Percentiles rank a stretch among this genome's conserved stretches.
These are phyloP conservation scores for Physocephala rufipes DNA, from an alignment of 2,888 invertebrate species.

Conservation along the genomic window DNA sequence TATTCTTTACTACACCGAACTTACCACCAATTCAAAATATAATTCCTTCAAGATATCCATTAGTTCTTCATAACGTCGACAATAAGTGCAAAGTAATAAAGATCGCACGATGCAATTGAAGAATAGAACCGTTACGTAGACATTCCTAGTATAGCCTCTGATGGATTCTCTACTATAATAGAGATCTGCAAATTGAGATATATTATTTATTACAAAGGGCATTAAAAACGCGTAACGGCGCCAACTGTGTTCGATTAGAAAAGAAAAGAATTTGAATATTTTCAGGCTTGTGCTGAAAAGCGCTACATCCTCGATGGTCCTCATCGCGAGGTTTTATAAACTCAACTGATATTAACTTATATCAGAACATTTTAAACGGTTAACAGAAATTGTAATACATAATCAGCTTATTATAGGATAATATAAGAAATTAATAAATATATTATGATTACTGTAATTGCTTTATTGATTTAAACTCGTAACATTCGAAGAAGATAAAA, in stretches of 20 bases:
- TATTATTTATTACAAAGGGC: slow-evolving; percentile 49
- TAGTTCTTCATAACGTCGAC: slow-evolving; percentile 51
- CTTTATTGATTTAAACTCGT: too few relatives aligned
- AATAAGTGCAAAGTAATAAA: slow-evolving; percentile 48
- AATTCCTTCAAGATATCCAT: slow-evolving; percentile 48
- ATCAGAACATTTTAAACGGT: too few relatives aligned
- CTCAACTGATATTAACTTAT: too few relatives aligned
- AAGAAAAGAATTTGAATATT: slow-evolving; percentile 57
- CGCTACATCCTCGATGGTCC: slow-evolving; percentile 52
- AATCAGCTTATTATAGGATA: too few relatives aligned
- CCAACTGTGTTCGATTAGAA: slow-evolving; percentile 57
- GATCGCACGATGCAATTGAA: slow-evolving; percentile 53
- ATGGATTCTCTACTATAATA: slow-evolving; percentile 52
- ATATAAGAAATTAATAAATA: too few relatives aligned
- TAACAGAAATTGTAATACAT: too few relatives aligned
- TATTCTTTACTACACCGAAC: slow-evolving; percentile 13
- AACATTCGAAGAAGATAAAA: too few relatives aligned
- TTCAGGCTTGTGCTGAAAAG: slow-evolving; percentile 51
- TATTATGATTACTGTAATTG: too few relatives aligned
- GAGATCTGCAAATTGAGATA: slow-evolving; percentile 54
- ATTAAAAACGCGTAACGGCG: slow-evolving; percentile 55
- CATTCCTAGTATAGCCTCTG: slow-evolving; percentile 55
- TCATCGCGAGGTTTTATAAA: too few relatives aligned
- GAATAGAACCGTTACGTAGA: slow-evolving; percentile 55
- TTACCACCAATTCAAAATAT: slow-evolving; percentile 51